phyloP scores from a whole-genome alignment of 2,888 invertebrate species.

The Sabatieria punctata region DNA sequence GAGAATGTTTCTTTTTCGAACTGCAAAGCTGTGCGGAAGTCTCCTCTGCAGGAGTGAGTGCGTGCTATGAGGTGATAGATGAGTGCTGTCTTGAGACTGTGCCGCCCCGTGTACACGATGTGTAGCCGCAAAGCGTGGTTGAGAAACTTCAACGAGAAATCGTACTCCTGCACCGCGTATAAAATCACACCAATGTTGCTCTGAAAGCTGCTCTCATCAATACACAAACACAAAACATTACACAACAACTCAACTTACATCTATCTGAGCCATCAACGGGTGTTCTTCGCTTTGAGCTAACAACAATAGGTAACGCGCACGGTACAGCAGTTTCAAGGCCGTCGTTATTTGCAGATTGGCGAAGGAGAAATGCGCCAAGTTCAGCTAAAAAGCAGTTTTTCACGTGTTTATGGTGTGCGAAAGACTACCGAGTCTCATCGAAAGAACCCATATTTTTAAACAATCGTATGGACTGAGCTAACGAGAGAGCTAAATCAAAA shows the following conservation, averaged over 20 bases:
- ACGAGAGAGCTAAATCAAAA: no score
- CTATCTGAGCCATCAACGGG: constrained; percentile 89
- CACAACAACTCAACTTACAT: constrained; percentile 72
- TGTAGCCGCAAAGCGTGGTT: constrained; percentile 79
- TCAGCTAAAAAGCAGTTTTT: constrained; percentile 64
- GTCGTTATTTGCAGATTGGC: constrained; percentile 92
- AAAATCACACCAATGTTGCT: constrained; percentile 94
- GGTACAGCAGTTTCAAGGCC: constrained; percentile 79
- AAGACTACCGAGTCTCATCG: no score
- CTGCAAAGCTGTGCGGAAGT: constrained; percentile 76
- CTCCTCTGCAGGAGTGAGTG: constrained; percentile 91
- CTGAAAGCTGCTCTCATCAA: constrained; percentile 39
- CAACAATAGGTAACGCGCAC: constrained; percentile 81
- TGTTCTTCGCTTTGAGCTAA: constrained; percentile 91
- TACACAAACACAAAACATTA: no score
- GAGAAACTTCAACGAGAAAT: constrained; percentile 71
- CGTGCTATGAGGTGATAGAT: constrained; percentile 85
- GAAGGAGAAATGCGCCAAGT: constrained; percentile 89
- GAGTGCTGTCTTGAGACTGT: constrained; percentile 66
- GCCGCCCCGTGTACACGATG: constrained; percentile 32
- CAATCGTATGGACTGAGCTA: no score
- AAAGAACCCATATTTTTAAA: constrained; percentile 5
- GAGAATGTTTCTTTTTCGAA: constrained; percentile 95
- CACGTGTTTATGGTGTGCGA: no score
- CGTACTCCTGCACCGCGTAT: constrained; percentile 94